These are phyloP conservation scores for Drosophila gunungcola DNA, from an alignment of 1,140 invertebrate genomes.

Conservation along the genomic window DNA sequence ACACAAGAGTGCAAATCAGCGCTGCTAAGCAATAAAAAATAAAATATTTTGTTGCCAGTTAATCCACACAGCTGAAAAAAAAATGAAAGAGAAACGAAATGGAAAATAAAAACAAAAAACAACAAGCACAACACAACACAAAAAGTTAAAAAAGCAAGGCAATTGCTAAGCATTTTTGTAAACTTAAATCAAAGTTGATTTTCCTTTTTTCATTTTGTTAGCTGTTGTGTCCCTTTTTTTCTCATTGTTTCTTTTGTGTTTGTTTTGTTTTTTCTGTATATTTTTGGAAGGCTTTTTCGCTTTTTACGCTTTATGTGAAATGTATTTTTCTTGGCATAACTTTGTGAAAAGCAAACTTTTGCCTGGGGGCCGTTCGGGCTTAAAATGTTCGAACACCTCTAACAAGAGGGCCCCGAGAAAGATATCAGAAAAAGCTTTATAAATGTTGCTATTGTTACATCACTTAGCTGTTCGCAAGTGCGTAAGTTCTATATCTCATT, in stretches of 20 bases:
- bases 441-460: constrained; percentile 29
- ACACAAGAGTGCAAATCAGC: constrained; percentile 72
- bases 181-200: constrained; percentile 84
- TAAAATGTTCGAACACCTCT: constrained; percentile 24
- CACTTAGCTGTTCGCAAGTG: constrained; percentile 2
- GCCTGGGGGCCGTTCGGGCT: constrained; percentile 4
- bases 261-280: constrained; percentile 30
- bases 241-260: constrained; percentile 25
- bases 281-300: constrained; percentile 22
- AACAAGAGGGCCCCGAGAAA: constrained; percentile 8
- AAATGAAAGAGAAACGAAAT: constrained; percentile 41
- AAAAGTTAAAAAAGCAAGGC: constrained; percentile 72
- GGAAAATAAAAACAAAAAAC: constrained; percentile 9
- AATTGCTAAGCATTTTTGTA: constrained; percentile 82
- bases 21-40: constrained; percentile 81
- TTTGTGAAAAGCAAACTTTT: constrained; percentile 30
- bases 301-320: constrained; percentile 53
- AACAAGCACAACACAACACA: constrained; percentile 33
- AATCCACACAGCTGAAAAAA: constrained; percentile 68
- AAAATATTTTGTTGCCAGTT: constrained; percentile 82
- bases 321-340: constrained; percentile 71
- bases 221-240: constrained; percentile 52
- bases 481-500: constrained; percentile 11
- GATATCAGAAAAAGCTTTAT: constrained; percentile 9
- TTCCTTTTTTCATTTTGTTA: constrained; percentile 50